These are phyloP conservation scores for Machimus atricapillus DNA, from an alignment of 2,888 invertebrate genomes.

Conservation along the genomic window DNA sequence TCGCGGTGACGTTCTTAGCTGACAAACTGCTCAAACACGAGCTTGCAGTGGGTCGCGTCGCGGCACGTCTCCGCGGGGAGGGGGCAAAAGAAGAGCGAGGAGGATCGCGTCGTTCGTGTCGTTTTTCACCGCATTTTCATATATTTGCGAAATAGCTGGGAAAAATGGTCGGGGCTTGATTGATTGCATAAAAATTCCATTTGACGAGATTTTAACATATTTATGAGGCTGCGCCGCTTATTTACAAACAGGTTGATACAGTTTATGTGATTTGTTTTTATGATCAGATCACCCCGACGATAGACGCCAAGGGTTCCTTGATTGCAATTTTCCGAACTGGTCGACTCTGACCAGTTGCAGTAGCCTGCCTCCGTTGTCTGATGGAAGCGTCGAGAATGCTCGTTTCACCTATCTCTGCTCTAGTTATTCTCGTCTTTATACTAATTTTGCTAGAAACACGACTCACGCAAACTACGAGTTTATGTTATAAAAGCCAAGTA, in stretches of 20 bases:
- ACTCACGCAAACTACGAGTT: neutral
- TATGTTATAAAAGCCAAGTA: neutral
- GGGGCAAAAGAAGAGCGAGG: neutral
- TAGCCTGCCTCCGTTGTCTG: neutral
- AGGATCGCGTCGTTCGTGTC: neutral
- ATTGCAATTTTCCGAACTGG: conserved; percentile 15
- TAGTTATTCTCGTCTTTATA: neutral
- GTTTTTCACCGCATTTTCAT: conserved; percentile 8
- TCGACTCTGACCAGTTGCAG: neutral
- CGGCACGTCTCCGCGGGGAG: neutral
- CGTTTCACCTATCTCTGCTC: neutral
- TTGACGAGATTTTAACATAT: conserved; percentile 49
- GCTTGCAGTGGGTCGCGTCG: neutral
- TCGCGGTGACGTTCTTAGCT: neutral
- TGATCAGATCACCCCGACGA: conserved; percentile 33
- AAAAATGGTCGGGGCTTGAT: conserved; percentile 39
- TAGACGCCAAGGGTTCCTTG: neutral
- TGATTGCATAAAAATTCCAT: conserved; percentile 49
- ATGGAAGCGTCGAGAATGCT: neutral
- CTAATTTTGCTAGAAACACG: neutral
- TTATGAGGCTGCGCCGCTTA: conserved; percentile 44
- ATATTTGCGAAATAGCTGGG: neutral
- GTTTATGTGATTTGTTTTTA: conserved; percentile 46
- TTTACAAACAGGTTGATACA: conserved; percentile 46
- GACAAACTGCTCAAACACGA: neutral